Evolutionary conservation across 1,140 invertebrate genomes (phyloP).

Genomic region (Scylla paramamosain): DNA sequence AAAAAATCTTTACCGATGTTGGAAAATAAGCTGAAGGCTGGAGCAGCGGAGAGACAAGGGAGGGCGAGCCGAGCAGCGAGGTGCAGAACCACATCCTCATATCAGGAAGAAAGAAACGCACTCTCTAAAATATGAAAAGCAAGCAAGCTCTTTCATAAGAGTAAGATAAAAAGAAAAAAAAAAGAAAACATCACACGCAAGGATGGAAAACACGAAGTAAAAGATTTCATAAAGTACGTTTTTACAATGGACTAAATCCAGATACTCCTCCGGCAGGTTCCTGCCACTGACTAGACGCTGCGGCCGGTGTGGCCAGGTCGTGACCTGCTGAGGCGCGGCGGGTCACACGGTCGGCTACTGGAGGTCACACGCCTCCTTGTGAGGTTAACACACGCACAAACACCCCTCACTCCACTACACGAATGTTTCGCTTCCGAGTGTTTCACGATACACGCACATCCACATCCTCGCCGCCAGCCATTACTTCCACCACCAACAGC

Average conservation of each 20-base stretch:
- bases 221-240: constrained; percentile 2
- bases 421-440: not conserved
- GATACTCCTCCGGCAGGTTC: not conserved
- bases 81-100: not conserved
- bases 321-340: constrained; percentile 46
- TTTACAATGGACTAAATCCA: not conserved
- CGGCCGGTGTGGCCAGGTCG: constrained; percentile 9
- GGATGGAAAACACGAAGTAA: not conserved
- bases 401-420: constrained; percentile 38
- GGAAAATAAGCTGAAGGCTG: not conserved
- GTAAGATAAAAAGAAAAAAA: not conserved
- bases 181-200: not conserved
- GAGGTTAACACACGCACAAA: constrained; percentile 42
- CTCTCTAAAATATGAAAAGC: not conserved
- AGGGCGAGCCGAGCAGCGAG: not conserved
- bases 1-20: not conserved
- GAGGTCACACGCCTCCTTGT: constrained; percentile 43
- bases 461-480: not conserved
- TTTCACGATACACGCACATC: not conserved
- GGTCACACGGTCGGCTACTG: constrained; percentile 51
- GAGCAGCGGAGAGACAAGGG: not conserved
- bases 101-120: constrained; percentile 2
- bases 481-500: not conserved
- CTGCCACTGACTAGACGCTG: not conserved
- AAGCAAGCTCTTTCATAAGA: not conserved